Evolutionary conservation across 2,888 invertebrate species (phyloP).

Genomic region (Taphrorychus bicolor): DNA sequence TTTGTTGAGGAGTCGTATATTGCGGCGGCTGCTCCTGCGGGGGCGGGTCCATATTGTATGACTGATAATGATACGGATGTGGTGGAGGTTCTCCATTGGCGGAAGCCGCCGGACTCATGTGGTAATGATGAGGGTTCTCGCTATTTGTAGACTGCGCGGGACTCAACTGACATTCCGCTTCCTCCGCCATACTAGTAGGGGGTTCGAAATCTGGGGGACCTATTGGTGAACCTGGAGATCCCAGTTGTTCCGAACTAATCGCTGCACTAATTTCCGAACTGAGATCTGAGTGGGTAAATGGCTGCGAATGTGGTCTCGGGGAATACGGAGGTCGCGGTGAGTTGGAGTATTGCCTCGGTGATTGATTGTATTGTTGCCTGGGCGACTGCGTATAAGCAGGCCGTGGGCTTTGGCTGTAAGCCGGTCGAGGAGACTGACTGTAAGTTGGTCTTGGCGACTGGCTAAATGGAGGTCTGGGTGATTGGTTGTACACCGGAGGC

Average conservation of each 20-base stretch:
- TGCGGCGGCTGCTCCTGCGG: slow-evolving; percentile 52
- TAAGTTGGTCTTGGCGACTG: slow-evolving; percentile 54
- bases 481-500: slow-evolving; percentile 49
- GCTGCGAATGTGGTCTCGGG: slow-evolving; percentile 62
- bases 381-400: slow-evolving; percentile 53
- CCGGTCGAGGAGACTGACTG: slow-evolving; percentile 51
- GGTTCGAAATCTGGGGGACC: slow-evolving; percentile 76
- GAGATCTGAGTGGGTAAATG: slow-evolving; percentile 74
- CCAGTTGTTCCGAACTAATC: slow-evolving; percentile 72
- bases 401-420: slow-evolving; percentile 51
- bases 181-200: slow-evolving; percentile 68
- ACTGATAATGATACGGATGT: slow-evolving; percentile 56
- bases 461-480: slow-evolving; percentile 54
- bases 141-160: slow-evolving; percentile 59
- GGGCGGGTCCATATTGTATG: slow-evolving; percentile 56
- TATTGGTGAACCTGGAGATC: slow-evolving; percentile 75
- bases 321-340: slow-evolving; percentile 52
- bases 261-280: slow-evolving; percentile 81
- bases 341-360: slow-evolving; percentile 53
- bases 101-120: slow-evolving; percentile 61
- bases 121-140: slow-evolving; percentile 56
- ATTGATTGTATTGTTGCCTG: slow-evolving; percentile 55
- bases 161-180: slow-evolving; percentile 64
- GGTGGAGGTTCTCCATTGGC: slow-evolving; percentile 56
- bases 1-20: slow-evolving; percentile 52